A percentile compares a stretch with the other conserved stretches of the same genome.
Evolutionary conservation across 2,888 invertebrate species (phyloP).

Genomic region (Darwinula stevensoni): DNA sequence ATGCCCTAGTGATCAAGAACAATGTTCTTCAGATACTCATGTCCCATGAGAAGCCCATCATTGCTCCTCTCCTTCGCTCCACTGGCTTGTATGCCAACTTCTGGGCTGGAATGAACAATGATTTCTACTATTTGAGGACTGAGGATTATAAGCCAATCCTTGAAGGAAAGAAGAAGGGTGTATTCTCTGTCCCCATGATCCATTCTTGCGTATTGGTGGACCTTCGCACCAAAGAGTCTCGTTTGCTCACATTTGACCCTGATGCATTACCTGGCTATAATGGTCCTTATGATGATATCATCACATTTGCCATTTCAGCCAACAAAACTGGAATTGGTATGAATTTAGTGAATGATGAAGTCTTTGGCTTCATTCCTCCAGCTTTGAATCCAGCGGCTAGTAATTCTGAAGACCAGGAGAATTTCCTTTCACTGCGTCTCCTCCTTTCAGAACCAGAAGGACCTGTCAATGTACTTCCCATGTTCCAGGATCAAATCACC

Average conservation of each 20-base stretch:
- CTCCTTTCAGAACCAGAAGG: too few relatives aligned
- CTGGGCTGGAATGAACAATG: constrained; percentile 45
- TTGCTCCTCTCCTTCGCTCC: constrained; percentile 58
- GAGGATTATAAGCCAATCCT: constrained; percentile 17
- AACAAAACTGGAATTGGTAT: constrained; percentile 31
- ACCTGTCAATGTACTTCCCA: too few relatives aligned
- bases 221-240: constrained; percentile 26
- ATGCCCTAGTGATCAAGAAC: constrained; percentile 42
- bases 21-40: constrained; percentile 30
- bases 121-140: constrained; percentile 30
- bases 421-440: too few relatives aligned
- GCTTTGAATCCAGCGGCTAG: not conserved
- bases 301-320: constrained; percentile 60
- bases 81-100: constrained; percentile 60
- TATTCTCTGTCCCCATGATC: constrained; percentile 63
- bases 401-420: too few relatives aligned
- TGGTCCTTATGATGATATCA: constrained; percentile 70
- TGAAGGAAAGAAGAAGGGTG: constrained; percentile 23
- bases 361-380: constrained; percentile 53
- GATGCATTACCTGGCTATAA: constrained; percentile 26
- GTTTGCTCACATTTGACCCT: constrained; percentile 39
- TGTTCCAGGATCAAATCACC: too few relatives aligned
- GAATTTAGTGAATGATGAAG: constrained; percentile 44
- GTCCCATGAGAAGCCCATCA: constrained; percentile 23
- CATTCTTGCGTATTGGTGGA: constrained; percentile 60